Evolutionary conservation across 2,888 invertebrate species (phyloP).

Genomic region (Lutraria lutraria): DNA sequence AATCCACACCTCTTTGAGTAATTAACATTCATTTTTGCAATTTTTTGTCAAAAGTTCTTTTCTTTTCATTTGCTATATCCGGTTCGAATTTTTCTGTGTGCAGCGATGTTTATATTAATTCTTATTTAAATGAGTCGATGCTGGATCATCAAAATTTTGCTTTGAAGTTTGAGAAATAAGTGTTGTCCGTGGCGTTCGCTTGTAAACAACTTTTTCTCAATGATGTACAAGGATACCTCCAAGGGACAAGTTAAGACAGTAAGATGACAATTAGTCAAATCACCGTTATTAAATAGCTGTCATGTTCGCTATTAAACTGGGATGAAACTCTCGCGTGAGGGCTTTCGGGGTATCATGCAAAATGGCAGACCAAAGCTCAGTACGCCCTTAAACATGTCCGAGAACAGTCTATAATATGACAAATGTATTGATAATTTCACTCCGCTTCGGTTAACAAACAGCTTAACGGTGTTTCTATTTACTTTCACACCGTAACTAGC

Average conservation of each 20-base stretch:
- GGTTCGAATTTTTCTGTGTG: too few relatives aligned
- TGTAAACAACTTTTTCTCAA: neutral
- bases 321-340: neutral
- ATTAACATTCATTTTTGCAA: neutral
- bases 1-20: slow-evolving; percentile 18
- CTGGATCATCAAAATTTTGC: neutral
- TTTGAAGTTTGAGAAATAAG: neutral
- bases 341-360: too few relatives aligned
- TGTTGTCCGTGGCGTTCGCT: neutral
- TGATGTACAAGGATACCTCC: neutral
- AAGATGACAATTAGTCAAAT: neutral
- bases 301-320: neutral
- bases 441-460: too few relatives aligned
- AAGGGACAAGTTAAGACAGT: neutral
- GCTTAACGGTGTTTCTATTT: too few relatives aligned
- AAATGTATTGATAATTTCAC: too few relatives aligned
- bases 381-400: too few relatives aligned
- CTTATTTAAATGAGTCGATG: neutral
- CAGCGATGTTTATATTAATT: neutral
- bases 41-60: neutral
- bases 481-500: too few relatives aligned
- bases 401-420: too few relatives aligned
- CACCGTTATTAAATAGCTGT: neutral
- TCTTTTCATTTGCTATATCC: neutral
- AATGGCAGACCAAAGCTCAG: too few relatives aligned